These are phyloP conservation scores for Torymus aiolomorphi DNA, from an alignment of 2,888 invertebrate genomes.

Conservation along the genomic window DNA sequence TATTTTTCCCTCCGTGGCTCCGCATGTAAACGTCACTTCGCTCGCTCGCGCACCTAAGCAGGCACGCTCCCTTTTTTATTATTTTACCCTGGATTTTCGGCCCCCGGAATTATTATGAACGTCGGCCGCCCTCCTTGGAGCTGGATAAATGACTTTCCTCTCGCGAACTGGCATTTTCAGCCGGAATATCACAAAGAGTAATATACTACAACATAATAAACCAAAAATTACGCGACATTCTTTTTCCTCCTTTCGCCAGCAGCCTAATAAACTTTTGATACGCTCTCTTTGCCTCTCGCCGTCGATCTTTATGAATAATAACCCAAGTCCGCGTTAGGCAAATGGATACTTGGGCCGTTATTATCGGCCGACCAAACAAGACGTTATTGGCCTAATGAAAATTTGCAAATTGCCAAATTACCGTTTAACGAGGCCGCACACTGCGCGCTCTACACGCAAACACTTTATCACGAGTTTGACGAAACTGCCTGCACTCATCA, in stretches of 20 bases:
- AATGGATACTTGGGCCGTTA: not conserved
- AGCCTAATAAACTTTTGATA: too few relatives aligned
- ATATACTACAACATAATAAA: slow-evolving; percentile 10
- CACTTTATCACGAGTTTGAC: too few relatives aligned
- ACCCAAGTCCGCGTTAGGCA: not conserved
- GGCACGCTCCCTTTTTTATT: not conserved
- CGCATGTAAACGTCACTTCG: not conserved
- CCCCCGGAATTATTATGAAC: not conserved
- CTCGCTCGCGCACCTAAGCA: not conserved
- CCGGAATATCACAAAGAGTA: not conserved
- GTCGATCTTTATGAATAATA: too few relatives aligned
- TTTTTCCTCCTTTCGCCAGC: too few relatives aligned
- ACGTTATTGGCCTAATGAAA: too few relatives aligned
- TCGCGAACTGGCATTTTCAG: not conserved
- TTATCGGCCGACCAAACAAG: not conserved
- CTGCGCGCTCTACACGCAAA: too few relatives aligned
- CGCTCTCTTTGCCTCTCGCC: too few relatives aligned
- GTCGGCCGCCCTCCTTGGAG: not conserved
- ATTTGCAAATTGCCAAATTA: too few relatives aligned
- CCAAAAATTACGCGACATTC: too few relatives aligned
- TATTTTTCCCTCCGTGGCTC: too few relatives aligned
- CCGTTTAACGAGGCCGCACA: not conserved
- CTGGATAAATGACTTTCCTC: slow-evolving; percentile 35
- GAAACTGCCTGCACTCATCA: too few relatives aligned
- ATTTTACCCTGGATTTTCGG: slow-evolving; percentile 7